Evolutionary conservation across 2,888 invertebrate species (phyloP), one percentile per base, ranked within the genome.

Genomic region (Caenorhabditis drosophilae): DNA sequence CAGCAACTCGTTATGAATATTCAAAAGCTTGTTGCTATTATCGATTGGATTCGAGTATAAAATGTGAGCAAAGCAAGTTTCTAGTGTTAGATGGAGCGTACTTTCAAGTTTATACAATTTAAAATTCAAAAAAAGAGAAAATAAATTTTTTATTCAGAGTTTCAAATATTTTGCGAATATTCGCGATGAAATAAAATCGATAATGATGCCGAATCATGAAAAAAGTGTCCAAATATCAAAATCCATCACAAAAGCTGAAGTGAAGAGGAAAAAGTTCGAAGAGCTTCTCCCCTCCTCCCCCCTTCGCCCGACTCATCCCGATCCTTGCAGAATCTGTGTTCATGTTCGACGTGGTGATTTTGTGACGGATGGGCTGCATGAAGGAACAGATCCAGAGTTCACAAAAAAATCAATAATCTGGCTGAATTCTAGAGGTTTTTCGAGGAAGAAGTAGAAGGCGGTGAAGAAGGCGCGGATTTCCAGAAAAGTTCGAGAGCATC

Each of bases 311-410:
- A 40, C 18, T 40, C 18, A 18, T 4, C 18, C n/a, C 7, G 12
- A 36, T 36, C 36, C n/a, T 7, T 36, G 11, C 40, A 62, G 55
- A 48, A 52, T 40, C 1, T 62, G 62, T 36, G 56, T 62, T 12
- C 62, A 62, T 26, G 20, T 48, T 11, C 51, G 56, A 48, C 41
- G 56, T 9, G 56, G 56, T 4, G 62, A 62, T 31, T 62, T 62
- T 18, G 9, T 62, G 22, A 47, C 42, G 2, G 62, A 62, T 36
- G 51, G 51, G n/a, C 38, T 45, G n/a, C 56, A 62, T 20, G 47
- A 42, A 18, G 56, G 62, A 31, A 56, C 62, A 20, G 44, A 52
- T 40, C 11, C 25, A 15, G 16, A 2, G 7, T 62, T 56, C 34
- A 52, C 56, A 0, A 44, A 52, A 18, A 44, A 44, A 15, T 48